Percentiles rank a stretch among this genome's conserved stretches.
phyloP scores from a whole-genome alignment of 2,888 invertebrate species.

The Geotrupes spiniger region DNA sequence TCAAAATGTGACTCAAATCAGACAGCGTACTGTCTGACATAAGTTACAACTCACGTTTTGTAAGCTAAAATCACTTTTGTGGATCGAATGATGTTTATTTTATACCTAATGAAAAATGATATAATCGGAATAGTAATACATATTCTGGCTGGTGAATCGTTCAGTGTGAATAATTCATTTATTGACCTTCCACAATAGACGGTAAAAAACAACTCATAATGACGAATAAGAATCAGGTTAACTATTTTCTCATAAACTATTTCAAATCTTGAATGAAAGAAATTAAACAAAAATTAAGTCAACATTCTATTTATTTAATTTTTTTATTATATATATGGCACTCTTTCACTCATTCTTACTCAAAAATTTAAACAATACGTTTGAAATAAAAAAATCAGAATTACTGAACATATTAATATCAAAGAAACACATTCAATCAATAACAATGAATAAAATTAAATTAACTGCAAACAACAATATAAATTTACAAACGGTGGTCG shows the following conservation, averaged over 20 bases:
- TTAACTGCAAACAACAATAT: conserved; percentile 41
- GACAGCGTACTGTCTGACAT: too few species aligned
- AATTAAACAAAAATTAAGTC: conserved; percentile 2
- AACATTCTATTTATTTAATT: conserved; percentile 11
- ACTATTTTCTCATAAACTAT: not conserved
- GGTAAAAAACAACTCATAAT: too few species aligned
- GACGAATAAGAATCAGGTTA: too few species aligned
- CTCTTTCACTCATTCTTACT: conserved; percentile 15
- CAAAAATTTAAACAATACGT: conserved; percentile 14
- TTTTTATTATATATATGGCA: conserved; percentile 19
- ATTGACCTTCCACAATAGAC: too few species aligned
- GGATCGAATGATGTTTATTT: too few species aligned
- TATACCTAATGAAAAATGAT: too few species aligned
- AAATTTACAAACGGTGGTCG: conserved; percentile 38
- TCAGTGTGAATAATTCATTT: too few species aligned
- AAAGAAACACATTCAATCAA: conserved; percentile 36
- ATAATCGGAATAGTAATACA: too few species aligned
- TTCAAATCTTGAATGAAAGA: not conserved
- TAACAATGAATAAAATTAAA: conserved; percentile 40
- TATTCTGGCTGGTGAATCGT: too few species aligned
- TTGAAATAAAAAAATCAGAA: conserved; percentile 9
- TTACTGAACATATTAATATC: conserved; percentile 34
- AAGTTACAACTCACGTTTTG: too few species aligned
- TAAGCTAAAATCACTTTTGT: too few species aligned
- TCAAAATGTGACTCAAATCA: too few species aligned